Evolutionary conservation across 2,888 invertebrate genomes (phyloP), one percentile per base, ranked within the genome.

Genomic region (Macrophya alboannulata): DNA sequence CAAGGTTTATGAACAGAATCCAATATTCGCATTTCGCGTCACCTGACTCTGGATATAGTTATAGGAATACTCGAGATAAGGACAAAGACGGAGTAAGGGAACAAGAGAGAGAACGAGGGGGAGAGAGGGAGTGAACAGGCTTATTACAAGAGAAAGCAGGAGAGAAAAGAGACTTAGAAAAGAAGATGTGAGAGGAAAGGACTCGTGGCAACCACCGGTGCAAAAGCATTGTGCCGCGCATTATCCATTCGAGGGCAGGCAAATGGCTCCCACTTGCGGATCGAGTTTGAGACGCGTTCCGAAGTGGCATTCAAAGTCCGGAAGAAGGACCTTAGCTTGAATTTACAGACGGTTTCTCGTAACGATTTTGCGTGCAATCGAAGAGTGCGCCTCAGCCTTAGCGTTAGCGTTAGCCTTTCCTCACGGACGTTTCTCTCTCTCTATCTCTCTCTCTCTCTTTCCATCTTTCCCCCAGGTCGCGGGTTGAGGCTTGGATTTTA

Each of bases 401-500:
- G 31, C 71, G 21, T n/a, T 72, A 0, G 43, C 40, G 21, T n/a
- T 45, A 9, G 21, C 21, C 72, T 15, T 45, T 74, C 45, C 74
- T 40, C 62, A 21, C 62, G 12, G 25, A 21, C 62, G 25, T 62
- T 10, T 10, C 87, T 77, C 65, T 81, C 40, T 72, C 79, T 12
- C 59, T 25, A n/a, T n/a, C 45, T 43, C 45, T 31, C 31, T n/a
- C 48, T 43, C 51, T 43, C 40, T 81, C 62, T 81, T 59, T 81
- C 43, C 59, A 62, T 62, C 40, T 43, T 77, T 37, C 37, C 40
- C 59, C 15, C n/a, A 62, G 81, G 62, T 62, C 59, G 43, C 37
- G 62, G 59, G 81, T 40, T 81, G 59, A 81, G 62, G 62, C 81
- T 81, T 85, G 87, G 87, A 84, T 87, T 84, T 86, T 87, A 86